Percentiles rank a stretch among this genome's conserved stretches.
Evolutionary conservation across 1,140 invertebrate genomes (phyloP).

Genomic region (Euura lappo): DNA sequence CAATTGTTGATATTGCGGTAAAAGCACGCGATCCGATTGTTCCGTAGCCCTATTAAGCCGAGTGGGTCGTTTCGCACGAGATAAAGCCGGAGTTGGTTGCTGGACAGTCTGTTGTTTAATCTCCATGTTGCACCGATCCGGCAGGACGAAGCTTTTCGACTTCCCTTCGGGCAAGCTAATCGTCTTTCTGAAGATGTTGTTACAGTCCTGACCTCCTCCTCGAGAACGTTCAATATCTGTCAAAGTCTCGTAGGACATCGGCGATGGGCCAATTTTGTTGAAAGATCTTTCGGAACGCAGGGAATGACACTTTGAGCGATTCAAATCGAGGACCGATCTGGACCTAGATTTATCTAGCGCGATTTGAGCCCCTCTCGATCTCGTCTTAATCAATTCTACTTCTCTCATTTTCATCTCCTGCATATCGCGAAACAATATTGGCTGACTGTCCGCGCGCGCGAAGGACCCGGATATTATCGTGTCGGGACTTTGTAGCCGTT

Average conservation of each 20-base stretch:
- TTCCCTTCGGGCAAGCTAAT: conserved; percentile 44
- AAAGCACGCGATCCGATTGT: not conserved
- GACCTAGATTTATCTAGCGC: not conserved
- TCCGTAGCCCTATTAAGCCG: conserved; percentile 20
- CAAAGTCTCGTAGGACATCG: too few species aligned
- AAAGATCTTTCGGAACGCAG: not conserved
- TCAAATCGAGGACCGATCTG: conserved; percentile 2
- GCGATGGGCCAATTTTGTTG: too few species aligned
- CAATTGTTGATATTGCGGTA: not conserved
- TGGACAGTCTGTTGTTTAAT: conserved; percentile 1
- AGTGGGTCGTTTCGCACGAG: conserved; percentile 28
- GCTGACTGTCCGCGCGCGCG: not conserved
- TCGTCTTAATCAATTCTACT: not conserved
- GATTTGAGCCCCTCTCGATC: not conserved
- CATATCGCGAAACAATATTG: not conserved
- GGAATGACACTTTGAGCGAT: not conserved
- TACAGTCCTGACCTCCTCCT: not conserved
- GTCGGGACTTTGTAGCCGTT: not conserved
- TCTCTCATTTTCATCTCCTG: not conserved
- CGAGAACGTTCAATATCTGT: too few species aligned
- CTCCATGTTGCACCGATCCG: conserved; percentile 35
- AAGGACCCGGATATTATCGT: not conserved
- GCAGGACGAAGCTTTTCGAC: conserved; percentile 51
- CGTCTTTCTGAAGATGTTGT: not conserved
- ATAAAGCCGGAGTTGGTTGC: conserved; percentile 26